These are phyloP conservation scores for Dromas ardeola DNA, from an alignment of 2,113 vertebrate species.

Conservation along the genomic window DNA sequence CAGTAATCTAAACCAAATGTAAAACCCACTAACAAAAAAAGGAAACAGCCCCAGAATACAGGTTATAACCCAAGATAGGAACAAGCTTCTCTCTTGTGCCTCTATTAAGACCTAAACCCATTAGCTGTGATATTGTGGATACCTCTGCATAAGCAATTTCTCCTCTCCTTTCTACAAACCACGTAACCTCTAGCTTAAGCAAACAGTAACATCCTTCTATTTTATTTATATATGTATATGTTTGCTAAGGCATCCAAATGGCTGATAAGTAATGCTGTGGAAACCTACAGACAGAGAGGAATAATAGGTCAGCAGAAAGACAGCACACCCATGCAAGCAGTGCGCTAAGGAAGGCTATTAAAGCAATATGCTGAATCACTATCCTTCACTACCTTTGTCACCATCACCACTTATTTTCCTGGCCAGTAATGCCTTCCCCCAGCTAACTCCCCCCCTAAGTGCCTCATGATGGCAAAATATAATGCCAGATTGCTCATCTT, in stretches of 20 bases:
- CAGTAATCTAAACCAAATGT: background rate
- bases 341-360: background rate
- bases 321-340: background rate
- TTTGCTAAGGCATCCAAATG: background rate
- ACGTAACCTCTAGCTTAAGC: background rate
- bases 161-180: background rate
- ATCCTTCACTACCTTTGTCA: background rate
- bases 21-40: background rate
- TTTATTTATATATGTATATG: background rate
- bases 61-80: background rate
- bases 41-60: background rate
- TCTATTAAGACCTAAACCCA: background rate
- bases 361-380: background rate
- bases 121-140: background rate
- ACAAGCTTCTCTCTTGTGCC: background rate
- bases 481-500: background rate
- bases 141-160: background rate
- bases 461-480: background rate
- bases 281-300: background rate
- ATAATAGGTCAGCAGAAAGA: background rate
- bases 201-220: background rate
- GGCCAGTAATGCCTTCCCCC: background rate
- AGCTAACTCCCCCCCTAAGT: background rate
- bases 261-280: background rate
- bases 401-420: background rate